Evolutionary conservation across 1,140 invertebrate genomes (phyloP).

Genomic region (Aphis gossypii): DNA sequence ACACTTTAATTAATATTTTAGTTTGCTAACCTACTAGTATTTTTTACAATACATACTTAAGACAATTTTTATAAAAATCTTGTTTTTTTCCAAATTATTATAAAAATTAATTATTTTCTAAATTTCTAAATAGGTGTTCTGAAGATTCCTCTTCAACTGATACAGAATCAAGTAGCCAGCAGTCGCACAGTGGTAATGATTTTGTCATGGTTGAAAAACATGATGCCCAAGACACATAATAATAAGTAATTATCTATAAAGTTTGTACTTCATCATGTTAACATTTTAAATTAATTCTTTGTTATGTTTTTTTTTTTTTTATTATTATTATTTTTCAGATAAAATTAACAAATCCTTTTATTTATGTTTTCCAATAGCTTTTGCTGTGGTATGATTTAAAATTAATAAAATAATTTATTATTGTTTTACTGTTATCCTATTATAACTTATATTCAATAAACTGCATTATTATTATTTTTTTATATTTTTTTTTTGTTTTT

Average conservation of each 20-base stretch:
- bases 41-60: not conserved
- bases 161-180: slow-evolving; percentile 73
- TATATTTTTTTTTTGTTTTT: not conserved
- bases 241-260: not conserved
- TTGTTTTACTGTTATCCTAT: slow-evolving; percentile 56
- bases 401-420: slow-evolving; percentile 36
- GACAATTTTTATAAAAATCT: not conserved
- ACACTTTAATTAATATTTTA: not conserved
- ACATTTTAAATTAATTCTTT: slow-evolving; percentile 53
- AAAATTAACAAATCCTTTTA: slow-evolving; percentile 51
- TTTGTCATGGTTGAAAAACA: slow-evolving; percentile 79
- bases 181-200: slow-evolving; percentile 80
- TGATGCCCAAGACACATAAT: slow-evolving; percentile 66
- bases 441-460: slow-evolving; percentile 54
- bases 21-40: not conserved
- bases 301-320: not conserved
- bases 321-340: slow-evolving; percentile 37
- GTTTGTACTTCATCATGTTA: not conserved
- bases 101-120: not conserved
- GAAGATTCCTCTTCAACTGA: slow-evolving; percentile 67
- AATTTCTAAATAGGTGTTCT: slow-evolving; percentile 60
- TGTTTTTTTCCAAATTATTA: not conserved
- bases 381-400: slow-evolving; percentile 44
- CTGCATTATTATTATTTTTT: slow-evolving; percentile 54
- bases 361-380: slow-evolving; percentile 55